Conservation (phyloP, 2,888 invertebrate species). For the Drosophila crucigera region DNA sequence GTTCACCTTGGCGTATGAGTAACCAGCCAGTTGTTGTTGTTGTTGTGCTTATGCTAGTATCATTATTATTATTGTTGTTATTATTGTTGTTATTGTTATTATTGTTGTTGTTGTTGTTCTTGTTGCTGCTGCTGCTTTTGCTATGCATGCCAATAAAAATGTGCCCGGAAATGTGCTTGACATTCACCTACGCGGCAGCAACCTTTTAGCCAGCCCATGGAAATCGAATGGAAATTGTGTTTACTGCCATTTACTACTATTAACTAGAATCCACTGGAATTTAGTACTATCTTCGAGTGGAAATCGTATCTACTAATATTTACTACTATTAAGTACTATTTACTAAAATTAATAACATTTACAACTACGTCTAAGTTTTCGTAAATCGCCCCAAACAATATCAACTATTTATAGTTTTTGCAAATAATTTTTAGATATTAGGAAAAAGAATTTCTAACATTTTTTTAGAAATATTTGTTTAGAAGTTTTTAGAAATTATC, state of each 20-base stretch:
- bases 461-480: not conserved
- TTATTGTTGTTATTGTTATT: slow-evolving; percentile 10
- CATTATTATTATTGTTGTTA: slow-evolving; percentile 7
- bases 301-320: not conserved
- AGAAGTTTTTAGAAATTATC: too few relatives aligned
- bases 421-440: not conserved
- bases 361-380: not conserved
- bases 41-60: slow-evolving; percentile 9
- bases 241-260: not conserved
- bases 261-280: not conserved
- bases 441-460: not conserved
- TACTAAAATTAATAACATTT: not conserved
- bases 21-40: slow-evolving; percentile 54
- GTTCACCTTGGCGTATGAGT: slow-evolving; percentile 81
- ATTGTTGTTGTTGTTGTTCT: slow-evolving; percentile 12
- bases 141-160: slow-evolving; percentile 71
- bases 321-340: not conserved
- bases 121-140: slow-evolving; percentile 40
- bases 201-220: slow-evolving; percentile 29
- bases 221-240: slow-evolving; percentile 6
- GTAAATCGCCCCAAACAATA: not conserved
- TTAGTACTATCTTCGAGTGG: not conserved
- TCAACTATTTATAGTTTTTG: not conserved
- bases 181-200: slow-evolving; percentile 68
- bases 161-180: slow-evolving; percentile 70